Evolutionary conservation across 2,888 invertebrate genomes (phyloP).

Genomic region (Papilio gigon): DNA sequence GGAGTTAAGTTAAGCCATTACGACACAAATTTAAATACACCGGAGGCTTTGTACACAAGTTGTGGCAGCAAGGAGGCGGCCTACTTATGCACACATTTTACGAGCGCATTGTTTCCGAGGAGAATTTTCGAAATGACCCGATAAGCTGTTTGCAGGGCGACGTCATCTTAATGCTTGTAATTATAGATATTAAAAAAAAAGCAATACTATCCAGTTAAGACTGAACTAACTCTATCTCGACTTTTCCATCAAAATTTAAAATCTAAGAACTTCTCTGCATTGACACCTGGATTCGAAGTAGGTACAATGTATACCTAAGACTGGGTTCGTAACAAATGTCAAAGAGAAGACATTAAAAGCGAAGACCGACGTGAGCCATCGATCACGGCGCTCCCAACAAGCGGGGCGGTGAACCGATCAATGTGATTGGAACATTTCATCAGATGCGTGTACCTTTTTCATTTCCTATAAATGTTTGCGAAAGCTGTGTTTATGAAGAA

Average conservation of each 20-base stretch:
- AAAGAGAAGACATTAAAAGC: not conserved
- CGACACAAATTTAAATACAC: slow-evolving; percentile 17
- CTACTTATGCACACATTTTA: slow-evolving; percentile 51
- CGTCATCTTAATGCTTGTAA: slow-evolving; percentile 10
- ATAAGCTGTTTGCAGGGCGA: slow-evolving; percentile 47
- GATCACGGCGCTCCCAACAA: not conserved
- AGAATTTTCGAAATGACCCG: slow-evolving; percentile 56
- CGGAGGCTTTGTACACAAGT: slow-evolving; percentile 7
- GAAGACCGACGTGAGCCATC: not conserved
- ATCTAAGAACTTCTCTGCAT: not conserved
- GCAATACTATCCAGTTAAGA: not conserved
- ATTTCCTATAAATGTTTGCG: not conserved
- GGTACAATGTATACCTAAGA: not conserved
- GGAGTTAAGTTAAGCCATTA: not conserved
- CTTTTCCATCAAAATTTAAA: not conserved
- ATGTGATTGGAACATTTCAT: not conserved
- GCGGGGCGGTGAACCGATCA: not conserved
- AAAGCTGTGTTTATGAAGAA: not conserved
- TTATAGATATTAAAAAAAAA: not conserved
- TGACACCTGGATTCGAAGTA: too few species aligned
- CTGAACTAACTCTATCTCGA: not conserved
- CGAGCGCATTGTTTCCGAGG: slow-evolving; percentile 55
- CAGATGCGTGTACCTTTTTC: not conserved
- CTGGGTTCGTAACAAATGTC: not conserved
- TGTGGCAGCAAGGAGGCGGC: slow-evolving; percentile 39